Evolutionary conservation across 2,888 invertebrate genomes (phyloP).

Genomic region (Lapara coniferarum): DNA sequence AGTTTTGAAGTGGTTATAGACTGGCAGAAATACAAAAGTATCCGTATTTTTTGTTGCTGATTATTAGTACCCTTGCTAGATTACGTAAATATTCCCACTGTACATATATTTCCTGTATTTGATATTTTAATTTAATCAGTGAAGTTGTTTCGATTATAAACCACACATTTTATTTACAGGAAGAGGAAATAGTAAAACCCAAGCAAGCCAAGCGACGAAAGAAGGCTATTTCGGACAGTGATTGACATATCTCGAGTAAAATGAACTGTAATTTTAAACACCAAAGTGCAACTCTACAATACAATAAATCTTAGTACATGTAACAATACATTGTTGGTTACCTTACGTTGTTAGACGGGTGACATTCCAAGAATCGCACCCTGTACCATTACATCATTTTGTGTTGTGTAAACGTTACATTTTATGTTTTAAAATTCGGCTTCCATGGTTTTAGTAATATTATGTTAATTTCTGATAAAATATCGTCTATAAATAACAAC

Average conservation of each 20-base stretch:
- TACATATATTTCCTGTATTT: neutral
- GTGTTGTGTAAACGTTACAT: conserved; percentile 45
- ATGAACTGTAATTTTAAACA: conserved; percentile 73
- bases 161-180: conserved; percentile 77
- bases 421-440: conserved; percentile 41
- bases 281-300: conserved; percentile 82
- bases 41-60: conserved; percentile 8
- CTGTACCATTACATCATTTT: conserved; percentile 53
- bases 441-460: conserved; percentile 36
- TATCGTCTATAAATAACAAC: neutral
- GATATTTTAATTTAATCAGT: neutral
- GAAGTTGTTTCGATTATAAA: neutral
- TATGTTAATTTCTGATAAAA: neutral
- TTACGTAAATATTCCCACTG: neutral
- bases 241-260: conserved; percentile 87
- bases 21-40: neutral
- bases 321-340: conserved; percentile 59
- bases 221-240: conserved; percentile 96
- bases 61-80: conserved; percentile 13
- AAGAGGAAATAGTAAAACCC: conserved; percentile 95
- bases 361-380: conserved; percentile 72
- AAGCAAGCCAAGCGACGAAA: conserved; percentile 96
- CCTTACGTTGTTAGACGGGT: conserved; percentile 63
- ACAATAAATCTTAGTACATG: conserved; percentile 68
- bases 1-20: neutral